phyloP scores from a whole-genome alignment of 2,888 invertebrate species.

The Himalopsyche japonica region DNA sequence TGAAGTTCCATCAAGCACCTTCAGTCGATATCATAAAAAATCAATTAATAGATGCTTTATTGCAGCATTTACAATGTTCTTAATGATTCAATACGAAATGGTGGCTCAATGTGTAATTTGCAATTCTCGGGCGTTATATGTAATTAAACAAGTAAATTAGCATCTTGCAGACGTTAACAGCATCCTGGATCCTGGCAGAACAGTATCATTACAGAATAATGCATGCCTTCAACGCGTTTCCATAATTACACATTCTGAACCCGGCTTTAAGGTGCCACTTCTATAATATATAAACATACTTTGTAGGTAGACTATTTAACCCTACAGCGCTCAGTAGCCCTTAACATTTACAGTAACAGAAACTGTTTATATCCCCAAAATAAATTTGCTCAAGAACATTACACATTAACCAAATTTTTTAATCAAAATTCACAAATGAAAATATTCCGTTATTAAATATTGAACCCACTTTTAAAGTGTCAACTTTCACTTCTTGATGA shows the following conservation, averaged over 20 bases:
- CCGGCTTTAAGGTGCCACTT: background rate
- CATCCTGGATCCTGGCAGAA: background rate
- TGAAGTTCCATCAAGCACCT: too few relatives aligned
- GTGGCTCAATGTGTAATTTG: background rate
- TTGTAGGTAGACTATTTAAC: background rate
- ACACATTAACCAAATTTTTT: too few relatives aligned
- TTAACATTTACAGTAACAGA: background rate
- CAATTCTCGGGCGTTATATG: background rate
- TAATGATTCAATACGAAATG: background rate
- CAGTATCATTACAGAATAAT: background rate
- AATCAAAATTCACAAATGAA: too few relatives aligned
- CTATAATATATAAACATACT: background rate
- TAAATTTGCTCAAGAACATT: background rate
- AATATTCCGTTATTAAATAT: too few relatives aligned
- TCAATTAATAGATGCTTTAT: background rate
- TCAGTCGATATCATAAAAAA: too few relatives aligned
- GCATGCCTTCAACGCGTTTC: background rate
- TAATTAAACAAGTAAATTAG: background rate
- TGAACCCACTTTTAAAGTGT: too few relatives aligned
- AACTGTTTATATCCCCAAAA: background rate
- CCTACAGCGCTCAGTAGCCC: background rate
- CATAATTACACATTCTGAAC: constrained; percentile 8
- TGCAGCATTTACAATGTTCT: background rate
- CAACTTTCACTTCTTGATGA: too few relatives aligned
- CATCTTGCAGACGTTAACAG: constrained; percentile 2